Evolutionary conservation across 2,113 vertebrate species (phyloP), one percentile per base, ranked within the genome.

Genomic region (Merops nubicus): DNA sequence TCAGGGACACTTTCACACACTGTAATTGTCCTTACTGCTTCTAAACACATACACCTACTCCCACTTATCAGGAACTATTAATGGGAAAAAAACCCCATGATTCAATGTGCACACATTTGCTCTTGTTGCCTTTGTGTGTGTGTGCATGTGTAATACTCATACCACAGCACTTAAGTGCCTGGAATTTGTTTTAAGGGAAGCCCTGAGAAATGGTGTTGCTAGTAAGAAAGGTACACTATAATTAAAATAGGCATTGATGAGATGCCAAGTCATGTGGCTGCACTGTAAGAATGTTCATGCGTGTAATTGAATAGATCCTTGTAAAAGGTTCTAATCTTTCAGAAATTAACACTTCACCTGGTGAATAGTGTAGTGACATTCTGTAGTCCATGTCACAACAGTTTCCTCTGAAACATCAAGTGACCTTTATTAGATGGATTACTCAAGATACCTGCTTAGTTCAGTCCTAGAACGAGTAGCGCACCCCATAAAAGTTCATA

Each of bases 351-450:
- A 82, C 19, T 72, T 87, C 33, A 67, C 4, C 28, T 54, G 6
- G 19, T 88, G 93, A 79, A 74, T 83, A 92, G 18, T 76, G 51
- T 59, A 77, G 28, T 96, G 36, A 79, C 59, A 68, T 88, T 94
- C 48, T 88, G 22, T 86, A 69, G 40, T 93, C 67, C 50, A n/a
- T 64, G 20, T 65, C 96, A 94, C 36, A 92, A 63, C 53, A 77
- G 29, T 14, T 91, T 86, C 48, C 42, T 91, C 70, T 20, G 85
- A 86, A 69, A 93, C 51, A 76, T 78, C 47, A 34, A 70, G 7
- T 92, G 38, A 88, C 42, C 34, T 95, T 96, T 88, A 65, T 23
- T 91, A 67, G 33, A 34, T 64, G 33, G 11, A 76, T 81, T 89
- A 85, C 53, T 65, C 74, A 62, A 91, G 6, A 48, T 47, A 40